Conservation (phyloP, 2,113 vertebrate species). For the Boulengeromyrus knoepffleri region DNA sequence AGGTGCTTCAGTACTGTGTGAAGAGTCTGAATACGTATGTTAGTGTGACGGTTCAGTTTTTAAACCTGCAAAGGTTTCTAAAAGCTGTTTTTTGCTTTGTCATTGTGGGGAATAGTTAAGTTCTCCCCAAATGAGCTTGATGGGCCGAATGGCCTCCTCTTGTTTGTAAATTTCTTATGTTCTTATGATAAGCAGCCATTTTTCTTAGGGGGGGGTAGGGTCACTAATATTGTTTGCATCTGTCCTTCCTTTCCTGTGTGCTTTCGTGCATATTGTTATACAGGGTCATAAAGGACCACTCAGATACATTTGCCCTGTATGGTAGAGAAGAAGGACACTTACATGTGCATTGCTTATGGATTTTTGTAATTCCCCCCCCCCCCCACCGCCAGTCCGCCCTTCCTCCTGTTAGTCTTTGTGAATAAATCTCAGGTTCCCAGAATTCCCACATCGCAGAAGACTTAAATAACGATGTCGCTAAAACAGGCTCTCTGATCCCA, state of each 20-base stretch:
- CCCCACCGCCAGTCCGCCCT: background rate
- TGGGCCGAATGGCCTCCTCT: no score
- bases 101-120: no score
- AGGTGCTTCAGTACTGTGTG: no score
- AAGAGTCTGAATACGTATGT: no score
- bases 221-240: background rate
- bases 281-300: background rate
- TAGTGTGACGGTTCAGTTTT: no score
- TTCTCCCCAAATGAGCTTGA: no score
- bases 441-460: background rate
- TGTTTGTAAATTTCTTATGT: no score
- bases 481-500: background rate
- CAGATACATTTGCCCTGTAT: background rate
- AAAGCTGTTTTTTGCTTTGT: no score
- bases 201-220: background rate
- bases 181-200: background rate
- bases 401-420: background rate
- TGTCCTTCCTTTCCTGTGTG: background rate
- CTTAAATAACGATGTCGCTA: background rate
- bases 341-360: background rate
- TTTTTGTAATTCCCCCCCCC: background rate
- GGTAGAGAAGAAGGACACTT: background rate
- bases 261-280: background rate
- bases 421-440: background rate
- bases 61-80: no score